These are phyloP conservation scores for Acleris emargana DNA, from an alignment of 2,888 invertebrate genomes.

Conservation along the genomic window DNA sequence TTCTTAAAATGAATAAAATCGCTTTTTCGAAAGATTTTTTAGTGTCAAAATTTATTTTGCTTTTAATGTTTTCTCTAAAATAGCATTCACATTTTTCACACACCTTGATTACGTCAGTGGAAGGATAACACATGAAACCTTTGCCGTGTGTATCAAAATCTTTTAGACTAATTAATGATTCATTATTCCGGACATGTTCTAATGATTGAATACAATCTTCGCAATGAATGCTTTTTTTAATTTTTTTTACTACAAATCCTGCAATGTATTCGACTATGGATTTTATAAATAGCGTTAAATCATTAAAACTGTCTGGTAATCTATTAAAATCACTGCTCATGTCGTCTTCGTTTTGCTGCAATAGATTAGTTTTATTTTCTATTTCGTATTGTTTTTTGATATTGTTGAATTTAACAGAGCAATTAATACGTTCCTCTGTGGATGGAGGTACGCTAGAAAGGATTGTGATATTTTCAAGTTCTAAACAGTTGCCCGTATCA, in stretches of 20 bases:
- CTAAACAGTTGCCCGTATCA: slow-evolving; percentile 26
- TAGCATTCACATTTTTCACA: not conserved
- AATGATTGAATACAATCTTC: slow-evolving; percentile 16
- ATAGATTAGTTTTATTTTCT: not conserved
- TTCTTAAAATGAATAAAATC: too few relatives aligned
- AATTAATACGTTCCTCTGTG: slow-evolving; percentile 19
- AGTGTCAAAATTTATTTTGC: not conserved
- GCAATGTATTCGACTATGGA: slow-evolving; percentile 24
- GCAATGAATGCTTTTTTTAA: slow-evolving; percentile 19
- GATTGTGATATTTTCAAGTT: slow-evolving; percentile 27
- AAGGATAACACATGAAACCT: not conserved
- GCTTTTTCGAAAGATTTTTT: too few relatives aligned
- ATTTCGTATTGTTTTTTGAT: slow-evolving; percentile 3
- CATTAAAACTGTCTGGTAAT: slow-evolving; percentile 13
- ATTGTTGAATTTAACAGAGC: slow-evolving; percentile 22
- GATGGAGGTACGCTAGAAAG: slow-evolving; percentile 14
- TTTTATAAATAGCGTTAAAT: slow-evolving; percentile 13
- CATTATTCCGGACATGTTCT: not conserved
- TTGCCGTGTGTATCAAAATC: not conserved
- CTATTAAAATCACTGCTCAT: not conserved
- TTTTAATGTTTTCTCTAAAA: not conserved
- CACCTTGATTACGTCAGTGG: not conserved
- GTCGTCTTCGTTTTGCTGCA: slow-evolving; percentile 5
- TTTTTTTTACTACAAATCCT: slow-evolving; percentile 3
- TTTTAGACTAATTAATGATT: not conserved